These are phyloP conservation scores for Drosophila funebris DNA, from an alignment of 1,140 invertebrate genomes.

Conservation along the genomic window DNA sequence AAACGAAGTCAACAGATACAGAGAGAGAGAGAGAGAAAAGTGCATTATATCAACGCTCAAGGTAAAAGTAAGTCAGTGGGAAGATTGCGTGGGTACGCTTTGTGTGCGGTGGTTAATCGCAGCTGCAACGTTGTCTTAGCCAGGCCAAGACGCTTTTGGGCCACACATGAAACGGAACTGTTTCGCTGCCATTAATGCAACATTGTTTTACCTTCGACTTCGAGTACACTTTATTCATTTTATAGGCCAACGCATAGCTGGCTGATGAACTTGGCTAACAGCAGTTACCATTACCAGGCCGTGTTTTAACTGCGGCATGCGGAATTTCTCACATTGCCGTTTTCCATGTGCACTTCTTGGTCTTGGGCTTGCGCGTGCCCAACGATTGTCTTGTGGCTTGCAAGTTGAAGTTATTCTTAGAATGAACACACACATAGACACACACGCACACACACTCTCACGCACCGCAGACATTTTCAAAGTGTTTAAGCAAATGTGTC, in stretches of 20 bases:
- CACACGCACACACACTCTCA: background rate
- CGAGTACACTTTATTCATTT: conserved; percentile 12
- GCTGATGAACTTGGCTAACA: conserved; percentile 39
- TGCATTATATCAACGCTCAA: conserved; percentile 46
- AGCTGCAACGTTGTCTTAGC: conserved; percentile 11
- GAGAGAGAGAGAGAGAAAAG: conserved; percentile 22
- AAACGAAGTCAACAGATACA: too few species aligned
- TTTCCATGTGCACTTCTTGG: conserved; percentile 21
- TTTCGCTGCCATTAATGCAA: conserved; percentile 29
- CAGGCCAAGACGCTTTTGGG: conserved; percentile 4
- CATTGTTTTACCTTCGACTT: conserved; percentile 14
- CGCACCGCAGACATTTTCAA: conserved; percentile 6
- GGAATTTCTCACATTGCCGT: conserved; percentile 45
- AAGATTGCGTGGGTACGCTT: conserved; percentile 21
- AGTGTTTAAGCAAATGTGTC: conserved; percentile 16
- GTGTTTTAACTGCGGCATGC: conserved; percentile 12
- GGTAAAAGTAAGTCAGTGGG: conserved; percentile 49
- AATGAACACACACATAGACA: conserved; percentile 9
- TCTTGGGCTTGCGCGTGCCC: conserved; percentile 9
- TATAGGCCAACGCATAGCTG: conserved; percentile 38
- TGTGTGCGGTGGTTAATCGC: conserved; percentile 18
- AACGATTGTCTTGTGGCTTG: conserved; percentile 1
- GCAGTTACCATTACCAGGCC: conserved; percentile 4
- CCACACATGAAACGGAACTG: conserved; percentile 48
- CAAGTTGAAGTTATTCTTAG: conserved; percentile 36